These are phyloP conservation scores for Kuschelorhynchus macadamiae DNA, from an alignment of 2,888 invertebrate species.

Conservation along the genomic window DNA sequence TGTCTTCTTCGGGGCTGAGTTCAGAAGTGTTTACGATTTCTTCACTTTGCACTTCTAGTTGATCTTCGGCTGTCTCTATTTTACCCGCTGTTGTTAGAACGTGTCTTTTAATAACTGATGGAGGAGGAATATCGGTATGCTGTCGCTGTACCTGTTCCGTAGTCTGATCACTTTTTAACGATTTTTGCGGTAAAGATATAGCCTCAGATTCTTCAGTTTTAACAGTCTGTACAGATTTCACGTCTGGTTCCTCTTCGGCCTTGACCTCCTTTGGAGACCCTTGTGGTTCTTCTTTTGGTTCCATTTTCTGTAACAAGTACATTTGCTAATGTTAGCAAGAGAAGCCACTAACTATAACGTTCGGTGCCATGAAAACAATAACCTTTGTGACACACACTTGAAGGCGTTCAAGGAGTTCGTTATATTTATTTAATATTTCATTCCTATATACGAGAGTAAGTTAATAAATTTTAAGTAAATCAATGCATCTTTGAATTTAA, in stretches of 20 bases:
- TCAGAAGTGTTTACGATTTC: slow-evolving; percentile 63
- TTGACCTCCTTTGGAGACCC: slow-evolving; percentile 39
- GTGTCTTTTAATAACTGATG: slow-evolving; percentile 60
- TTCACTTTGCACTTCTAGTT: slow-evolving; percentile 62
- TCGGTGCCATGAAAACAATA: slow-evolving; percentile 26
- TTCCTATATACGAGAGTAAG: slow-evolving; percentile 11
- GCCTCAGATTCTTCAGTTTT: slow-evolving; percentile 18
- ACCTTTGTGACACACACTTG: slow-evolving; percentile 26
- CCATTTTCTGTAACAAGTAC: slow-evolving; percentile 50
- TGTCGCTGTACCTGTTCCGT: background rate
- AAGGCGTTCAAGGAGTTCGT: slow-evolving; percentile 18
- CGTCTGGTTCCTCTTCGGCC: slow-evolving; percentile 9
- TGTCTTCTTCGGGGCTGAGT: slow-evolving; percentile 45
- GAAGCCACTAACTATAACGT: background rate
- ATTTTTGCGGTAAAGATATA: background rate
- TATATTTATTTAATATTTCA: slow-evolving; percentile 22
- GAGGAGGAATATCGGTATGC: slow-evolving; percentile 20
- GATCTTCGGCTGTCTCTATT: slow-evolving; percentile 59
- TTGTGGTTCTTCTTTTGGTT: slow-evolving; percentile 51
- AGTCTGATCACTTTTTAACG: slow-evolving; percentile 1
- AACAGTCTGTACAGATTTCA: slow-evolving; percentile 21
- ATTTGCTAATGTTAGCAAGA: slow-evolving; percentile 4
- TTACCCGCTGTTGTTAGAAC: slow-evolving; percentile 66
- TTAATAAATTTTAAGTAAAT: no score
- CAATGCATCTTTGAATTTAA: no score